These are phyloP conservation scores for Nothocercus julius DNA, from an alignment of 2,113 vertebrate genomes.

Conservation along the genomic window DNA sequence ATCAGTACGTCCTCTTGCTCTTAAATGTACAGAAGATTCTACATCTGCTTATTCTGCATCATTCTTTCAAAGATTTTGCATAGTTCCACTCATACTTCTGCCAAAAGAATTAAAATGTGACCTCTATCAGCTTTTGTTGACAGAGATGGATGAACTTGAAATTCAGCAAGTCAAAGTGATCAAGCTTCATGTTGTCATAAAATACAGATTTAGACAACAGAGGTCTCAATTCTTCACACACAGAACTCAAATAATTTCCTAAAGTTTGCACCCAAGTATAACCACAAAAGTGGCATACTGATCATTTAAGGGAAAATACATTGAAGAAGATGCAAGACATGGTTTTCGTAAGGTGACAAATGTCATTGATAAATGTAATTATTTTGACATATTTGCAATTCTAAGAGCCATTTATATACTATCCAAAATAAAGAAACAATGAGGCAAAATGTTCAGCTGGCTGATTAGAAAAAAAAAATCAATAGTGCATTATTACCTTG, in stretches of 20 bases:
- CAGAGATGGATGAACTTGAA: background rate
- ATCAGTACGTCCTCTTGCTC: background rate
- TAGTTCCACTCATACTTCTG: background rate
- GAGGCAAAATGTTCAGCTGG: background rate
- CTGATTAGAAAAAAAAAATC: background rate
- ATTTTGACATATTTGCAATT: background rate
- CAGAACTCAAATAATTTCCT: background rate
- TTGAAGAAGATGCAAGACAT: background rate
- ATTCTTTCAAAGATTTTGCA: background rate
- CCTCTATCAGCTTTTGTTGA: background rate
- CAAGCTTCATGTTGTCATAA: background rate
- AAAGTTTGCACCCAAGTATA: background rate
- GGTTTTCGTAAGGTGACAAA: background rate
- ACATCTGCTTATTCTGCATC: background rate
- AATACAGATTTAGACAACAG: background rate
- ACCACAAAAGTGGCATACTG: background rate
- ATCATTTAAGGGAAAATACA: background rate
- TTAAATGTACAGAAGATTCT: background rate
- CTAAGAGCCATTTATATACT: background rate
- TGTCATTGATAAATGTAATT: background rate
- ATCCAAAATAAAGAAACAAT: background rate
- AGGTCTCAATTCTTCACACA: background rate
- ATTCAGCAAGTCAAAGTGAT: background rate
- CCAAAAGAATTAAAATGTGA: background rate
- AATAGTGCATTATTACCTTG: background rate